Percentiles rank a stretch among this genome's conserved stretches.
Evolutionary conservation across 2,797 vertebrate genomes (phyloP).

Genomic region (Lutjanus campechanus): DNA sequence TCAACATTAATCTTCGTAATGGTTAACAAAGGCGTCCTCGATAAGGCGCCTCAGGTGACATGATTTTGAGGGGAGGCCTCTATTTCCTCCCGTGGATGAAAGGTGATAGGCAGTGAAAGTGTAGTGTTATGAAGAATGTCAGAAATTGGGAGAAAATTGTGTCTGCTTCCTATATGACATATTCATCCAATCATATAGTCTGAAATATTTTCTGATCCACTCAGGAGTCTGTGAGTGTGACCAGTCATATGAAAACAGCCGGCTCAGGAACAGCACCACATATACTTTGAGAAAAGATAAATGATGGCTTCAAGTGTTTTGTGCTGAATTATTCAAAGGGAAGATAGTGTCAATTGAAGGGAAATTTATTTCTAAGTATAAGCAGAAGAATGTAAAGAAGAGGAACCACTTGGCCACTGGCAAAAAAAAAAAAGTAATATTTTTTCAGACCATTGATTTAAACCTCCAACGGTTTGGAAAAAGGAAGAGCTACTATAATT

Average conservation of each 20-base stretch:
- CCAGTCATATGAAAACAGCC: background rate
- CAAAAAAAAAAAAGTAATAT: background rate
- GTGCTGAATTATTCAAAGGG: slow-evolving; percentile 1
- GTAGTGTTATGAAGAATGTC: background rate
- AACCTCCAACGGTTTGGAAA: background rate
- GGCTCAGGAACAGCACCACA: background rate
- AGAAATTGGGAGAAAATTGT: background rate
- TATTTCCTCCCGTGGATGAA: slow-evolving; percentile 9
- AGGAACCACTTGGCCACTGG: slow-evolving; percentile 8
- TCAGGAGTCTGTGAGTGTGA: background rate
- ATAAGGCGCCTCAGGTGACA: background rate
- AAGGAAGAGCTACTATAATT: background rate
- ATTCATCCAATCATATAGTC: background rate
- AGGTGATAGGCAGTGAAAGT: slow-evolving; percentile 4
- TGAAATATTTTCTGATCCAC: background rate
- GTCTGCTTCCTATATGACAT: background rate
- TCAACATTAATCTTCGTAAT: slow-evolving; percentile 39
- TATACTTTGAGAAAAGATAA: background rate
- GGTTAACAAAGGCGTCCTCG: slow-evolving; percentile 14
- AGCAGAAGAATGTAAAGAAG: background rate
- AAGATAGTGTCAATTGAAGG: background rate
- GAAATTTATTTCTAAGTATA: background rate
- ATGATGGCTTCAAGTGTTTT: background rate
- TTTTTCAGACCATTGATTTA: background rate
- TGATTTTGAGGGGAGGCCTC: slow-evolving; percentile 5